Conservation (phyloP, 2,113 vertebrate genomes). For the Cololabis saira region DNA sequence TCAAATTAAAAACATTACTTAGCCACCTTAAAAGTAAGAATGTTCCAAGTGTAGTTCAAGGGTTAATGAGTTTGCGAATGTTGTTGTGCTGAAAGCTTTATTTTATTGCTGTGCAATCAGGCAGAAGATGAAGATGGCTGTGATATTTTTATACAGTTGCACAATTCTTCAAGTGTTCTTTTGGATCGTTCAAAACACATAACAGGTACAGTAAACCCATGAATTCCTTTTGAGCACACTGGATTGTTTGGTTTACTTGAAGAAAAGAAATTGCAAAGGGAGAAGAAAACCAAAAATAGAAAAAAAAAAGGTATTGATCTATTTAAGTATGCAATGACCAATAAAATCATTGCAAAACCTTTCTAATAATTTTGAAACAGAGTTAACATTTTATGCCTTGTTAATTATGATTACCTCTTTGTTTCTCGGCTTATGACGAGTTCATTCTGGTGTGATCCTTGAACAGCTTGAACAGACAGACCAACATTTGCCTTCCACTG, state of each 20-base stretch:
- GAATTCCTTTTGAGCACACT: background rate
- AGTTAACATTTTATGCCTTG: constrained; percentile 18
- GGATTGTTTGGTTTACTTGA: background rate
- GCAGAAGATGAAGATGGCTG: background rate
- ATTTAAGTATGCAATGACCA: constrained; percentile 1
- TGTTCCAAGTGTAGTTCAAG: no score
- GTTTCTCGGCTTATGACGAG: constrained; percentile 56
- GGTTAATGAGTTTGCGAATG: no score
- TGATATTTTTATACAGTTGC: constrained; percentile 1
- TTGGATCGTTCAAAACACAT: background rate
- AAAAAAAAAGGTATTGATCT: no score
- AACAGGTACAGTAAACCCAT: background rate
- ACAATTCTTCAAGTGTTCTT: background rate
- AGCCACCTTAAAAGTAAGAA: no score
- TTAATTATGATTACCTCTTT: constrained; percentile 29
- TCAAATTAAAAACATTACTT: no score
- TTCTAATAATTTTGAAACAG: constrained; percentile 45
- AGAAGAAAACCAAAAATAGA: background rate
- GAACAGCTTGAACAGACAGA: constrained; percentile 71
- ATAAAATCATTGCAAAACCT: constrained; percentile 19
- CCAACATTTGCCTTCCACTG: constrained; percentile 61
- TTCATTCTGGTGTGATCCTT: constrained; percentile 61
- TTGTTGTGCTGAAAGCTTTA: background rate
- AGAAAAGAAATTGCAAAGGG: background rate
- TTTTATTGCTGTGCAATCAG: background rate